Evolutionary conservation across 2,113 vertebrate species (phyloP).

Genomic region (Leptobrachium leishanense): DNA sequence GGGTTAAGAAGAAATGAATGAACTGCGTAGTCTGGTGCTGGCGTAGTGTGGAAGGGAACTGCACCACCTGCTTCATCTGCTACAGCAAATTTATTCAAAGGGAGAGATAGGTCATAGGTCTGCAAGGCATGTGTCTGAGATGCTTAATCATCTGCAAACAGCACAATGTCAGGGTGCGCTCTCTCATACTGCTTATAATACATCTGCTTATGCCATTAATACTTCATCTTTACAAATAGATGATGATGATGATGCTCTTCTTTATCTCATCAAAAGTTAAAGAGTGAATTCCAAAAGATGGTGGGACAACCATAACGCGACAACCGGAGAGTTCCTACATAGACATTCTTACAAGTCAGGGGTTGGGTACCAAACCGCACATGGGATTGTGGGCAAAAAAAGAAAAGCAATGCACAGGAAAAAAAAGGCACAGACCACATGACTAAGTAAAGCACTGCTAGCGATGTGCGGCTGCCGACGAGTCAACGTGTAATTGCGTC

Average conservation of each 20-base stretch:
- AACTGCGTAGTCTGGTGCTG: background rate
- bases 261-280: too few relatives aligned
- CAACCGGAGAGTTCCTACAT: too few relatives aligned
- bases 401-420: too few relatives aligned
- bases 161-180: conserved; percentile 9
- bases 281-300: background rate
- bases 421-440: conserved; percentile 37
- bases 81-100: conserved; percentile 49
- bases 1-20: conserved; percentile 23
- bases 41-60: conserved; percentile 9
- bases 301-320: too few relatives aligned
- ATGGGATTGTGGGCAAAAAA: too few relatives aligned
- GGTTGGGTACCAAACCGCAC: too few relatives aligned
- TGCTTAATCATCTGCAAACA: conserved; percentile 37
- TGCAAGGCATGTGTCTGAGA: conserved; percentile 40
- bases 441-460: conserved; percentile 24
- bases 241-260: background rate
- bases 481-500: conserved; percentile 59
- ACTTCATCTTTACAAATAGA: background rate
- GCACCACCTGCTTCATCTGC: conserved; percentile 44
- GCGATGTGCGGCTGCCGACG: conserved; percentile 49
- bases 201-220: background rate
- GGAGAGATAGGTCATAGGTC: conserved; percentile 45
- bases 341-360: too few relatives aligned
- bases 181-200: conserved; percentile 1